phyloP scores from a whole-genome alignment of 2,888 invertebrate genomes.

The Hermaeophaga mercurialis region DNA sequence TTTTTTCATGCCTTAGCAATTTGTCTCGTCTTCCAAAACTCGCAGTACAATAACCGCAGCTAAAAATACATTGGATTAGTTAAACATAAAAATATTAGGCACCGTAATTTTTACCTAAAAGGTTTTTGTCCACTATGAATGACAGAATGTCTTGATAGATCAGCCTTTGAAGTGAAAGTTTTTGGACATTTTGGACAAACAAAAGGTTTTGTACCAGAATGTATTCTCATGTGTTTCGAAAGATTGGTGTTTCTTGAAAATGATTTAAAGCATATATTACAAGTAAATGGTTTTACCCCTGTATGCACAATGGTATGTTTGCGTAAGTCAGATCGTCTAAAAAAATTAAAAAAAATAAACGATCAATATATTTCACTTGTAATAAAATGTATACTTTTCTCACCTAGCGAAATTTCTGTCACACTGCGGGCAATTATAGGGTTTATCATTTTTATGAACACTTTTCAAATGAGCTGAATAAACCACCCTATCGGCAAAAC shows the following conservation, averaged over 20 bases:
- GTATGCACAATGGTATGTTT: constrained; percentile 79
- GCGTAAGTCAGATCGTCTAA: constrained; percentile 68
- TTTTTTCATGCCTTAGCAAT: constrained; percentile 68
- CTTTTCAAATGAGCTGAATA: constrained; percentile 70
- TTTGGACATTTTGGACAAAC: constrained; percentile 75
- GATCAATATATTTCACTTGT: background rate
- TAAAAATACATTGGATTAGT: constrained; percentile 37
- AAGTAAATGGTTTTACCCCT: constrained; percentile 75
- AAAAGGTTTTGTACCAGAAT: constrained; percentile 73
- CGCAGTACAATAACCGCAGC: constrained; percentile 69
- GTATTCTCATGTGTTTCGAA: constrained; percentile 75
- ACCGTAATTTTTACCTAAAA: constrained; percentile 54
- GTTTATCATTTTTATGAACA: constrained; percentile 71
- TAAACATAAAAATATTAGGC: no score
- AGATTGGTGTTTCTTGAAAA: constrained; percentile 79
- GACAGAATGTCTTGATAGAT: constrained; percentile 69
- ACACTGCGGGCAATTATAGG: constrained; percentile 73
- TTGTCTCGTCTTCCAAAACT: constrained; percentile 74
- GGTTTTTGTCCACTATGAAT: constrained; percentile 71
- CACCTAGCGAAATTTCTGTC: constrained; percentile 62
- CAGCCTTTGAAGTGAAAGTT: constrained; percentile 72
- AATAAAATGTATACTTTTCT: background rate
- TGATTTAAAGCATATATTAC: constrained; percentile 73
- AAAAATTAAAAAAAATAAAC: background rate
- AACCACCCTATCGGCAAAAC: constrained; percentile 66